Evolutionary conservation across 37 sponge, comb jelly and placozoan genomes (phyloP), one percentile per base, ranked within the genome.

Genomic region (Oscarella lobularis): DNA sequence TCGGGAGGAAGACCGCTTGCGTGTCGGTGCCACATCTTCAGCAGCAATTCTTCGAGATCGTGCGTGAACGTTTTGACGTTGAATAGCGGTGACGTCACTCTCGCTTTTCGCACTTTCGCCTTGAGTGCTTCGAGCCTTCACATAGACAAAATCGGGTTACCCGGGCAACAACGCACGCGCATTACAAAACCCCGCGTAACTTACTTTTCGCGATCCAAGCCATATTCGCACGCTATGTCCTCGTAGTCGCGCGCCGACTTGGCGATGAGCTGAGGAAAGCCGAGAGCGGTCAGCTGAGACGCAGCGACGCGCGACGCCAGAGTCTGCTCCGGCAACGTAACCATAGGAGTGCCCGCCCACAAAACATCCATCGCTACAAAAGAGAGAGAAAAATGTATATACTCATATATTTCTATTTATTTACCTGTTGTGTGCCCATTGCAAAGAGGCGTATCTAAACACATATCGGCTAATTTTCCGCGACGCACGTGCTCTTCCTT

Each of bases 291-390:
- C 9, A 97, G 79, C 81, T 97, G 98, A 14, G 90, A 89, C 6
- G 91, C 84, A n/a, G 98, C 98, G 32, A 97, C 98, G n/a, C 98
- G 80, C 0, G 98, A 97, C 0, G 98, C 98, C 77, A 97, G 83
- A 6, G 98, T 90, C 55, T 93, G 89, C 66, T 86, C 77, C 5
- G 88, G 85, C 34, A 97, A 81, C 31, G 98, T 97, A 2, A 97
- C 77, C 70, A 97, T 96, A 2, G 98, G 98, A 3, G 89, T 93
- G 29, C 98, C 98, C 3, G 98, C 95, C 98, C 98, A 97, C 68
- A 97, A 70, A 60, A 97, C 92, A 74, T 97, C 98, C 98, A 97
- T 94, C 20, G 14, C 60, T 48, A 20, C 20, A 9, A n/a, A n/a
- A n/a, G n/a, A n/a, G n/a, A n/a, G n/a, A n/a, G n/a, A n/a, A n/a